phyloP scores from a whole-genome alignment of 2,888 invertebrate genomes.

The Pegoplata infirma region DNA sequence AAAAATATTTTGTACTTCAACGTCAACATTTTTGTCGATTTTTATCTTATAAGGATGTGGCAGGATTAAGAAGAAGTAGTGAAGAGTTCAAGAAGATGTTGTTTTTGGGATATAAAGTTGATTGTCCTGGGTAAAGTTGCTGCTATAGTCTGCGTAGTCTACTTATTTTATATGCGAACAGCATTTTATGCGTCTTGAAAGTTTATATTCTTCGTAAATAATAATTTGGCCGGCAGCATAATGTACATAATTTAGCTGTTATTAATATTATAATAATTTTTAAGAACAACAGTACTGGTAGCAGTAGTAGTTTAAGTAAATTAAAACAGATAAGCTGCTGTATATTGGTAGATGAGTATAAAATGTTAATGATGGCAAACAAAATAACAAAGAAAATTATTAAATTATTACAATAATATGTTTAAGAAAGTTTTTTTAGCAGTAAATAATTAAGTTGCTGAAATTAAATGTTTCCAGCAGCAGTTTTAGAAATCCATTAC shows the following conservation, averaged over 20 bases:
- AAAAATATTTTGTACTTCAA: background rate
- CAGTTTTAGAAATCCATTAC: too few relatives aligned
- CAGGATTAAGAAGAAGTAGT: background rate
- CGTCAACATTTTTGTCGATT: background rate
- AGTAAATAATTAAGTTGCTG: too few relatives aligned
- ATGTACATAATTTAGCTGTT: conserved; percentile 56
- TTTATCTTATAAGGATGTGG: background rate
- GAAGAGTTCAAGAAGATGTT: background rate
- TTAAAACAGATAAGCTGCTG: conserved; percentile 19
- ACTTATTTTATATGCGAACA: background rate
- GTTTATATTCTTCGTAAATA: background rate
- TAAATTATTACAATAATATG: conserved; percentile 1
- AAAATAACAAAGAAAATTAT: conserved; percentile 9
- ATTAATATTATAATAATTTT: conserved; percentile 58
- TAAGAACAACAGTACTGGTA: conserved; percentile 2
- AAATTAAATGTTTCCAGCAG: too few relatives aligned
- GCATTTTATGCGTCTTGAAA: background rate
- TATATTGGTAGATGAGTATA: background rate
- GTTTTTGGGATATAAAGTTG: conserved; percentile 19
- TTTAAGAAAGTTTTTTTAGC: background rate
- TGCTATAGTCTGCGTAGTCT: background rate
- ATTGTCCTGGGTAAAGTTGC: too few relatives aligned
- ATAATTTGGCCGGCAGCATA: conserved; percentile 29
- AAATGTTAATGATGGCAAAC: background rate
- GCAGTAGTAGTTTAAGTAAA: conserved; percentile 9